Base-by-base conservation (phyloP, 2,888 invertebrate genomes). In the Pyrgus malvae region DNA sequence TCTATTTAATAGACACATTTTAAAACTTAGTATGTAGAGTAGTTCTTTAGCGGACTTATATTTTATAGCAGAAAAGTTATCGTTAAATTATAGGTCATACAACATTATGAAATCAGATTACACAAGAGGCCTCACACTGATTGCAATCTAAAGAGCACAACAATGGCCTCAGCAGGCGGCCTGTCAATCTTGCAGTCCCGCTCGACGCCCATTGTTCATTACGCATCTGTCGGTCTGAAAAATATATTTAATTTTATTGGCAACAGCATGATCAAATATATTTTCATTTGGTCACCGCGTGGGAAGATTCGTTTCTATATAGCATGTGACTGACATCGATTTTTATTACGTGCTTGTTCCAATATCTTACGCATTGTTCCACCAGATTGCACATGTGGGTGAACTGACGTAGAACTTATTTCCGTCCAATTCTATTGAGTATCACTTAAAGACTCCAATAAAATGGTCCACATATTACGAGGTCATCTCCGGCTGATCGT, bases 191-290 rank as follows among this genome's bases (percentile, higher is more conserved):
- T 65, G 78, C 70, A 80, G 83, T 83, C 82, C 76, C 80, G 75
- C 78, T 73, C 70, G 67, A 76, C 73, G 78, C 80, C 83, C 76
- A 87, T 89, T 86, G 88, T 88, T 83, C 82, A 76, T 66, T 68
- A 69, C 72, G 64, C 67, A 74, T 80, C 80, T 76, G 78, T 80
- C 79, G 65, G 64, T 70, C 73, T 81, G 80, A 89, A 88, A 85
- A 87, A 87, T 86, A 74, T 80, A 80, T 87, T 87, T 79, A 83
- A 87, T 87, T 83, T 85, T 79, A 82, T 87, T 89, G 89, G 88
- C 89, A 88, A 76, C 80, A 69, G 66, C 76, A 67, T 76, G 74
- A 79, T 75, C 74, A 71, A 79, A 77, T 80, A 80, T 85, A 87
- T 85, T 85, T 83, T 80, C 76, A 82, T 82, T 78, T 78, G 72